Base-by-base conservation (phyloP, 2,113 vertebrate genomes). In the Pollimyrus isidori region DNA sequence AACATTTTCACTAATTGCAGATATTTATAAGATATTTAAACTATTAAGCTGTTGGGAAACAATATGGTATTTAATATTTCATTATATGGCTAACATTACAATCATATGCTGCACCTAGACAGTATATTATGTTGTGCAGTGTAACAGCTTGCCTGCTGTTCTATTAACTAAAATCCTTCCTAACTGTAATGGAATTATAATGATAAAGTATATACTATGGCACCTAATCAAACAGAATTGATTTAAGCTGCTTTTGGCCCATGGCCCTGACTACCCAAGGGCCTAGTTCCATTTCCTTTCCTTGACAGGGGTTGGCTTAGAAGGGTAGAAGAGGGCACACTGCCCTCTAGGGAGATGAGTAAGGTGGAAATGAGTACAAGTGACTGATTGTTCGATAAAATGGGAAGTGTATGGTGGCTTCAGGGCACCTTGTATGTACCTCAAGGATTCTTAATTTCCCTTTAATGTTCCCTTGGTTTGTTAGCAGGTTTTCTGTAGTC, bases 151-250 rank as follows among this genome's bases (percentile, higher is more conserved):
- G 93, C 94, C 94, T 90, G 93, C 89, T 94, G 94, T 94, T 94
- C 94, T 93, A 94, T 93, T 93, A 94, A 94, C 94, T 94, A 94
- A 95, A 96, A 95, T 94, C 94, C 92, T 94, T 94, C 88, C 89
- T 90, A 90, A 92, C 50, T 90, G 93, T 95, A 95, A 96, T 95
- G 93, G 93, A 96, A 95, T 96, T 95, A 94, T 95, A 95, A 95
- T 95, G 93, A 95, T 94, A 93, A 91, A 93, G 93, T 94, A 93
- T 94, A 93, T 91, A 90, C 91, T 30, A 84, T 90, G 91, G 93
- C 92, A 94, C 94, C 93, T 93, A 94, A 95, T 95, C 93, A 95
- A 95, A 95, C 91, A 88, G 89, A 94, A 96, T 95, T 94, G 94
- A 96, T 96, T 95, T 92, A 94, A 93, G 93, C 92, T 92, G 89